These are phyloP conservation scores for Dinothrombium tinctorium DNA, from an alignment of 1,140 invertebrate species.

Conservation along the genomic window DNA sequence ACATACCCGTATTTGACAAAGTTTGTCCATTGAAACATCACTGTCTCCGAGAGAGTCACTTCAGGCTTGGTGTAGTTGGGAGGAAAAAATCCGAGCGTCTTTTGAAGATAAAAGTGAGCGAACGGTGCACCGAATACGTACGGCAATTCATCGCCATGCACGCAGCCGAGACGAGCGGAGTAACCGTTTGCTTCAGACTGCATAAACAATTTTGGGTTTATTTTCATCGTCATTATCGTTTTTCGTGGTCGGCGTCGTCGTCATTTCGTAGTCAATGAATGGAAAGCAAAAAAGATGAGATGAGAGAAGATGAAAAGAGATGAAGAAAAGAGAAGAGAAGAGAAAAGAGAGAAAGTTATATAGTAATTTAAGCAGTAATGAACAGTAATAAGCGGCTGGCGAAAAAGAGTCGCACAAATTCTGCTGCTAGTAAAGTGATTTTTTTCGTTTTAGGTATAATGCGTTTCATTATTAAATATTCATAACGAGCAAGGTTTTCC, in stretches of 20 bases:
- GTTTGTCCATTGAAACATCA: conserved; percentile 87
- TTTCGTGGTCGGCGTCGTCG: no score
- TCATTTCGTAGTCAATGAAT: no score
- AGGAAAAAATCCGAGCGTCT: neutral
- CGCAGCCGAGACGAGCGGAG: conserved; percentile 32
- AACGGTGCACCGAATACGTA: conserved; percentile 76
- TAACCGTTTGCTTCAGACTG: conserved; percentile 1
- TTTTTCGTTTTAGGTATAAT: no score
- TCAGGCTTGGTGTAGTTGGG: conserved; percentile 72
- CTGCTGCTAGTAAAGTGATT: no score
- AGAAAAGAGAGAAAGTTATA: neutral
- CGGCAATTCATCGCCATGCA: conserved; percentile 69
- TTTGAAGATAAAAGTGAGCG: conserved; percentile 5
- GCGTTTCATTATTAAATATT: no score
- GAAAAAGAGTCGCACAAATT: neutral
- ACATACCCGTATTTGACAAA: conserved; percentile 54
- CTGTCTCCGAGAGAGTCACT: conserved; percentile 59
- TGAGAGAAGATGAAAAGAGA: no score
- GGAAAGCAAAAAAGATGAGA: no score
- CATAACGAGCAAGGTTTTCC: no score
- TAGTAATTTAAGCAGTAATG: neutral
- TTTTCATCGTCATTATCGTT: no score
- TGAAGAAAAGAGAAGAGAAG: neutral
- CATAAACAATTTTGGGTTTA: no score
- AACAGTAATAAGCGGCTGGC: neutral